These are phyloP conservation scores for Guaruba guarouba DNA, from an alignment of 2,113 vertebrate genomes.

Conservation along the genomic window DNA sequence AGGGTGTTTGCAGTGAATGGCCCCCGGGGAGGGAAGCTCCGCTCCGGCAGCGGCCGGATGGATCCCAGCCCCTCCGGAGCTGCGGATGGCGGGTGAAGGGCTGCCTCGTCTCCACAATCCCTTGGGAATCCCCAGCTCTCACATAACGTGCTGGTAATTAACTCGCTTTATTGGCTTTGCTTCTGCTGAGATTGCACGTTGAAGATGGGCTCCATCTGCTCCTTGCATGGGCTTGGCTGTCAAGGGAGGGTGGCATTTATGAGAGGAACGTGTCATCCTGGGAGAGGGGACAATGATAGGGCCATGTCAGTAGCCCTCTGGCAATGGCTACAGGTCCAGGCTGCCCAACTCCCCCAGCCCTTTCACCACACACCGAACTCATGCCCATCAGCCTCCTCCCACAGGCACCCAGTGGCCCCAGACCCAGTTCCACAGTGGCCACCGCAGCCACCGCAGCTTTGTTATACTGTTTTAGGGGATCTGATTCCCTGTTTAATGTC, in stretches of 20 bases:
- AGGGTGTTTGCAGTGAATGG: accelerated
- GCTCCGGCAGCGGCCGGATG: accelerated
- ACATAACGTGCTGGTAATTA: slow-evolving; percentile 56
- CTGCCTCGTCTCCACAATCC: not conserved
- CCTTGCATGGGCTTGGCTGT: not conserved
- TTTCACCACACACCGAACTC: not conserved
- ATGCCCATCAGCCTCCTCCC: not conserved
- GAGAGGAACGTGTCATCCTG: not conserved
- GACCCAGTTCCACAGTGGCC: accelerated
- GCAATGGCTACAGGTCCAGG: not conserved
- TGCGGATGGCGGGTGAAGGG: not conserved
- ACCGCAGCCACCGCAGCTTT: not conserved
- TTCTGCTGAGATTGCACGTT: slow-evolving; percentile 71
- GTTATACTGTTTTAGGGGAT: not conserved
- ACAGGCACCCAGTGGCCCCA: not conserved
- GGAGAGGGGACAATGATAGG: accelerated
- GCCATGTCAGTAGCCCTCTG: accelerated
- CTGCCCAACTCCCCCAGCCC: not conserved
- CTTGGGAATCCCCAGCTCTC: slow-evolving; percentile 23
- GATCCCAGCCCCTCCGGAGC: not conserved
- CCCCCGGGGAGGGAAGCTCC: not conserved
- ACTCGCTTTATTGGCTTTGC: slow-evolving; percentile 71
- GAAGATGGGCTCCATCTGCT: slow-evolving; percentile 62
- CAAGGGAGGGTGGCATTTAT: not conserved
- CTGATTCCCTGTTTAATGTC: not conserved